phyloP scores from a whole-genome alignment of 1,140 invertebrate genomes.

The Procambarus virginalis region DNA sequence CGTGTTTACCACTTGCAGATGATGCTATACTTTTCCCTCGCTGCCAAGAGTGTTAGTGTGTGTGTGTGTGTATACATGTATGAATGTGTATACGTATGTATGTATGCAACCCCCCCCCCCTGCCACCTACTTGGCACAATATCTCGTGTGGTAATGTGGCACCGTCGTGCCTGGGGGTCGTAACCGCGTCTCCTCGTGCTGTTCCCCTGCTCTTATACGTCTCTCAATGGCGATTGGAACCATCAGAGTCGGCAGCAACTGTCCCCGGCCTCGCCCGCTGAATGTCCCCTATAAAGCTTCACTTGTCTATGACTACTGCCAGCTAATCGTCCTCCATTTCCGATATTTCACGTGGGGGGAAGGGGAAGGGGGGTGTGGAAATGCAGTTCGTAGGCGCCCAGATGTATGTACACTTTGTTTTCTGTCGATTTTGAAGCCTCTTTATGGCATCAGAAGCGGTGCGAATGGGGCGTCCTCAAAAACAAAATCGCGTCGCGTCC shows the following conservation, averaged over 20 bases:
- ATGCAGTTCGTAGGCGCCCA: constrained; percentile 15
- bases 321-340: constrained; percentile 51
- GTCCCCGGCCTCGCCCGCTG: not conserved
- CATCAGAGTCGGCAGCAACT: constrained; percentile 2
- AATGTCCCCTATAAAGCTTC: constrained; percentile 9
- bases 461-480: not conserved
- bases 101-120: not conserved
- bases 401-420: constrained; percentile 44
- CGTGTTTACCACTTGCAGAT: too few relatives aligned
- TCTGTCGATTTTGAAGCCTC: constrained; percentile 37
- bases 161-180: constrained; percentile 38
- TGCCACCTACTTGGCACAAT: not conserved
- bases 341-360: constrained; percentile 3
- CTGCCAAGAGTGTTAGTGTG: not conserved
- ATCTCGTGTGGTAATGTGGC: not conserved
- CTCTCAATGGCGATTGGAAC: constrained; percentile 37
- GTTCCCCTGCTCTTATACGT: constrained; percentile 26
- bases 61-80: constrained; percentile 13
- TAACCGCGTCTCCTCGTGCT: not conserved
- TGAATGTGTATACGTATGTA: constrained; percentile 6
- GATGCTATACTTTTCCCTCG: too few relatives aligned
- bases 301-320: not conserved
- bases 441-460: constrained; percentile 39
- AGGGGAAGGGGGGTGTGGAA: too few relatives aligned
- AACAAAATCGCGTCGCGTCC: not conserved